Evolutionary conservation across 35 echinoderm and acorn worm species (phyloP).

Genomic region (Stichopus chloronotus): DNA sequence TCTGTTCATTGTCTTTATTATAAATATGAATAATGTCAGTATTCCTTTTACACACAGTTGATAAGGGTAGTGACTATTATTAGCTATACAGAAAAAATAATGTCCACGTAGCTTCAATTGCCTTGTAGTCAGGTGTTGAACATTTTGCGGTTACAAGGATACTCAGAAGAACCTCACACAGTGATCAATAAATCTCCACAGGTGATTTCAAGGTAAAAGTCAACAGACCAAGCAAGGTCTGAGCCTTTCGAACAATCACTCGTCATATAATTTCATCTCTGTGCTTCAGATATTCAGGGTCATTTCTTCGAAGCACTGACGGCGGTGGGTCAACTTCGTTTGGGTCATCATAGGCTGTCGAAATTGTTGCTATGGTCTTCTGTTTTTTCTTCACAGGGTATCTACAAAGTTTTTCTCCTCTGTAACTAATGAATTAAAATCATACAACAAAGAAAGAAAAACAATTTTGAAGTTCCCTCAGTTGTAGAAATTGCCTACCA

Average conservation of each 20-base stretch:
- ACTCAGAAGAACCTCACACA: no score
- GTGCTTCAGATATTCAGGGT: constrained; percentile 77
- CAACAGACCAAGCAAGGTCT: background rate
- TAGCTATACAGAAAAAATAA: no score
- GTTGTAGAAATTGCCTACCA: no score
- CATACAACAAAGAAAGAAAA: background rate
- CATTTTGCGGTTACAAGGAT: no score
- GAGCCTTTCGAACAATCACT: no score
- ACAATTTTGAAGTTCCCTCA: background rate
- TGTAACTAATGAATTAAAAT: constrained; percentile 64
- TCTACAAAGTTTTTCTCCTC: constrained; percentile 74
- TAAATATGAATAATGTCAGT: no score
- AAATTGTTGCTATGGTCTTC: constrained; percentile 66
- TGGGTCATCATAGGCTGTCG: constrained; percentile 88
- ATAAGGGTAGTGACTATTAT: no score
- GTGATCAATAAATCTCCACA: no score
- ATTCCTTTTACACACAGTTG: no score
- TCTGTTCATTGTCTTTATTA: no score
- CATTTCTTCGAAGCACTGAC: constrained; percentile 66
- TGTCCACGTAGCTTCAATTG: no score
- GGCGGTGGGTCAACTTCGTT: constrained; percentile 64
- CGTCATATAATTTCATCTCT: constrained; percentile 38
- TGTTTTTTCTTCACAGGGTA: constrained; percentile 39
- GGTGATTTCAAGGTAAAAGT: background rate
- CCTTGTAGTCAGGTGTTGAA: no score